A percentile compares a stretch with the other conserved stretches of the same genome.
These are phyloP conservation scores for Mixornis gularis DNA, from an alignment of 2,113 vertebrate genomes.

Conservation along the genomic window DNA sequence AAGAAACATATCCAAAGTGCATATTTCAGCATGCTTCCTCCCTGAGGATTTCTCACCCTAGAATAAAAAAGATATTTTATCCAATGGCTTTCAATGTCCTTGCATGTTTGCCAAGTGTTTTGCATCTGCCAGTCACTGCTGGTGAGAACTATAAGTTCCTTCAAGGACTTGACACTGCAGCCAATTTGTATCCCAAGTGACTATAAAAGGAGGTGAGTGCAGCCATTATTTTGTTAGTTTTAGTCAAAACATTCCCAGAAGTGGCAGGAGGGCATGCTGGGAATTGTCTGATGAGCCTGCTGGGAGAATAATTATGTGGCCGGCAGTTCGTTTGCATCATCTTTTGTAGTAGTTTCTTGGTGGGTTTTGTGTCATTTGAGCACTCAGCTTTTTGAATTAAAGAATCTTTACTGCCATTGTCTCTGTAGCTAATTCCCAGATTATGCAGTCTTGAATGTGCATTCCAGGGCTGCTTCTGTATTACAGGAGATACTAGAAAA, in stretches of 20 bases:
- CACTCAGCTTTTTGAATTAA: not conserved
- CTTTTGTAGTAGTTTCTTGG: not conserved
- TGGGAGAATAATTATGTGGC: conserved; percentile 18
- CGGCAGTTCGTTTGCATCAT: not conserved
- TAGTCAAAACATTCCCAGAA: conserved; percentile 10
- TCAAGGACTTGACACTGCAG: not conserved
- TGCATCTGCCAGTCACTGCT: not conserved
- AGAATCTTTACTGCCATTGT: not conserved
- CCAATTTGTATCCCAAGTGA: not conserved
- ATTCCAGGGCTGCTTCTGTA: not conserved
- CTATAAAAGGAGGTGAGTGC: not conserved
- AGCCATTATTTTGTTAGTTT: not conserved
- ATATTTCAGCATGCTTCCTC: not conserved
- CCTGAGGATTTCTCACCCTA: not conserved
- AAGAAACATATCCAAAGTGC: not conserved
- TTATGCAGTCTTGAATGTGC: not conserved
- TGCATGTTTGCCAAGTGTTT: not conserved
- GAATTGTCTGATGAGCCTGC: conserved; percentile 3
- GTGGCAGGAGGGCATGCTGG: not conserved
- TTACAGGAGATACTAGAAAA: not conserved
- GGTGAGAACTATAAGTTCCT: not conserved
- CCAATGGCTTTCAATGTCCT: not conserved
- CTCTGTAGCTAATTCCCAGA: not conserved
- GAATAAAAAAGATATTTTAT: not conserved
- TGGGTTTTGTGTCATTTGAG: not conserved